Conservation (phyloP, 1,140 invertebrate genomes). For the Rhizoglyphus robini region DNA sequence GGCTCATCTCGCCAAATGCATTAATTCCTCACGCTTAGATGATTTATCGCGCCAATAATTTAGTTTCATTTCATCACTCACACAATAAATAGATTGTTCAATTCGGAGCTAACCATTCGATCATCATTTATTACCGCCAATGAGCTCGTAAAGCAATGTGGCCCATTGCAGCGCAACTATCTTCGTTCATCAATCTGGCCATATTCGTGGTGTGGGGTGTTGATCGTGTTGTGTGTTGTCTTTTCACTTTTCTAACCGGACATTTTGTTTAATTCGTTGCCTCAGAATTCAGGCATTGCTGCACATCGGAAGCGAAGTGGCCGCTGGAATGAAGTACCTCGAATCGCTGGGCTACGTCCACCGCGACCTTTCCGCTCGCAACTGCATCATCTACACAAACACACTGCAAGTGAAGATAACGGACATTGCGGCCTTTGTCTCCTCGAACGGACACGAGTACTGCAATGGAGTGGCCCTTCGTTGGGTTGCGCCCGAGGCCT, state of each 20-base stretch:
- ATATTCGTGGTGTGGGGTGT: neutral
- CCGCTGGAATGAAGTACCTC: conserved; percentile 80
- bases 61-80: neutral
- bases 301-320: conserved; percentile 44
- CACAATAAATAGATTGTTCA: too few relatives aligned
- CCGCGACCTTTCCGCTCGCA: conserved; percentile 88
- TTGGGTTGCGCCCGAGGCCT: conserved; percentile 98
- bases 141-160: too few relatives aligned
- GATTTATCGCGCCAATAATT: neutral
- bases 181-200: neutral
- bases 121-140: neutral
- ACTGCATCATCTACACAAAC: conserved; percentile 80
- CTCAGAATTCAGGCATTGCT: neutral
- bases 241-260: neutral
- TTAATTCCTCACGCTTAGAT: conserved; percentile 7
- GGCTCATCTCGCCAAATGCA: too few relatives aligned
- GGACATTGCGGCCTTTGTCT: conserved; percentile 90
- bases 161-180: neutral
- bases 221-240: neutral
- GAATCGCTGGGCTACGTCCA: conserved; percentile 69
- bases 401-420: conserved; percentile 77
- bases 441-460: conserved; percentile 92
- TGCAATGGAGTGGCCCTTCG: conserved; percentile 87
- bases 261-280: neutral
- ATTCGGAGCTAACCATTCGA: too few relatives aligned